These are phyloP conservation scores for Oncorhynchus mykiss DNA, from an alignment of 2,113 vertebrate genomes.

Conservation along the genomic window DNA sequence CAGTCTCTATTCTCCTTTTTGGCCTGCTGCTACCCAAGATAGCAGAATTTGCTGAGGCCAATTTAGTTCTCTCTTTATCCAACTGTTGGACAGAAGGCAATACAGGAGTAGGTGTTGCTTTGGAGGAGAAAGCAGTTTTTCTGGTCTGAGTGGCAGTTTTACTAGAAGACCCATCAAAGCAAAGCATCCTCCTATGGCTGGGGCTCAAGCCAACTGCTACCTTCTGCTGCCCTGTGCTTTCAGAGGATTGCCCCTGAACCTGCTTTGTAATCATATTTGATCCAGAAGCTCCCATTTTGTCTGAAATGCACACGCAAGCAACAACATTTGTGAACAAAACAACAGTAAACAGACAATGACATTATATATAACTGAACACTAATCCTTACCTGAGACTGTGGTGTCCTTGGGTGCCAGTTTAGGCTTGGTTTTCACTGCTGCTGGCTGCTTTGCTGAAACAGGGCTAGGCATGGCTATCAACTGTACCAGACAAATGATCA, in stretches of 20 bases:
- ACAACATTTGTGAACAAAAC: neutral
- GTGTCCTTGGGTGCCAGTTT: constrained; percentile 38
- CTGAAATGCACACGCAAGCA: constrained; percentile 48
- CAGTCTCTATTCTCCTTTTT: constrained; percentile 61
- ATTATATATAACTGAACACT: neutral
- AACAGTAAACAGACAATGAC: neutral
- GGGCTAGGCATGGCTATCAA: constrained; percentile 59
- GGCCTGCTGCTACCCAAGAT: constrained; percentile 59
- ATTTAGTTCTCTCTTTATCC: constrained; percentile 21
- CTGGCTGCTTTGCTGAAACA: constrained; percentile 44
- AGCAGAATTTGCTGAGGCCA: neutral
- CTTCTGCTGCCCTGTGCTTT: constrained; percentile 29
- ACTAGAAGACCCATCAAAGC: constrained; percentile 78
- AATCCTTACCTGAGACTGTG: constrained; percentile 54
- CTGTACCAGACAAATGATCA: constrained; percentile 44
- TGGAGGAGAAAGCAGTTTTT: neutral
- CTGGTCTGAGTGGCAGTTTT: constrained; percentile 37
- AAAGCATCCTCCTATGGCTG: constrained; percentile 85
- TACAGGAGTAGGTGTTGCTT: constrained; percentile 15
- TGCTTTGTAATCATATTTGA: constrained; percentile 15
- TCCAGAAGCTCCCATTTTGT: constrained; percentile 25
- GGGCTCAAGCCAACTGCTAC: constrained; percentile 31
- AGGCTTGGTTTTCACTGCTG: constrained; percentile 35
- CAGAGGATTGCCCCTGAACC: constrained; percentile 1
- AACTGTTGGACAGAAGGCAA: constrained; percentile 16